Conservation (phyloP, 2,797 vertebrate genomes). For the Taenioides sp. region DNA sequence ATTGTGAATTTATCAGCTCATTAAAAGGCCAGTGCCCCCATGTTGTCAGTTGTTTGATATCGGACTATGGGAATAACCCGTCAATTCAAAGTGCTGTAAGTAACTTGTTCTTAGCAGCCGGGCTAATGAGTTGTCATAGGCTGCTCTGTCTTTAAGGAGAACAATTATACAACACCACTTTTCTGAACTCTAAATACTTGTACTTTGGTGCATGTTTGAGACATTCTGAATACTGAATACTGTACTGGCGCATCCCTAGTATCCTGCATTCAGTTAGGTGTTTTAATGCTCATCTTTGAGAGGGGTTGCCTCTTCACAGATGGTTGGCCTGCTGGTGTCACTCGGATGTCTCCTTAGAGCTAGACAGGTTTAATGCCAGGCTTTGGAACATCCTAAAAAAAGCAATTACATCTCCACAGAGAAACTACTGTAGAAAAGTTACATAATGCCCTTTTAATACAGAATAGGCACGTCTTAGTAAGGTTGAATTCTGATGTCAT, state of each 20-base stretch:
- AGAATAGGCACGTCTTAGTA: no score
- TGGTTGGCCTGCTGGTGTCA: neutral
- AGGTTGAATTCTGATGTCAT: no score
- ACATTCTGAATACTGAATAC: neutral
- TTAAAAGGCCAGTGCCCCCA: conserved; percentile 1
- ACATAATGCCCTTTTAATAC: no score
- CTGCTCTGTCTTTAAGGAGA: neutral
- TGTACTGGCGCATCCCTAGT: no score
- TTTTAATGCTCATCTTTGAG: neutral
- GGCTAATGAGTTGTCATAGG: neutral
- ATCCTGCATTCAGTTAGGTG: neutral
- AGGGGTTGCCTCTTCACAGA: no score
- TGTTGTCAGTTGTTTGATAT: conserved; percentile 5
- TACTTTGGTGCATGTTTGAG: neutral
- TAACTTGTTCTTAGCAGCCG: neutral
- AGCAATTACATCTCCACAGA: neutral
- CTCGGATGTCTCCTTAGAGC: neutral
- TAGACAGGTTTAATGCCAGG: neutral
- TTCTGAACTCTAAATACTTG: neutral
- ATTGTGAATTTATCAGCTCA: conserved; percentile 8
- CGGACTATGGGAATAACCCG: conserved; percentile 4
- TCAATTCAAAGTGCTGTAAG: neutral
- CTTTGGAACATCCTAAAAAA: neutral
- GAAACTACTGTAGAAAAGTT: no score
- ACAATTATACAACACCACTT: neutral